A percentile compares a stretch with the other conserved stretches of the same genome.
Evolutionary conservation across 2,797 vertebrate species (phyloP).

Genomic region (Takifugu rubripes): DNA sequence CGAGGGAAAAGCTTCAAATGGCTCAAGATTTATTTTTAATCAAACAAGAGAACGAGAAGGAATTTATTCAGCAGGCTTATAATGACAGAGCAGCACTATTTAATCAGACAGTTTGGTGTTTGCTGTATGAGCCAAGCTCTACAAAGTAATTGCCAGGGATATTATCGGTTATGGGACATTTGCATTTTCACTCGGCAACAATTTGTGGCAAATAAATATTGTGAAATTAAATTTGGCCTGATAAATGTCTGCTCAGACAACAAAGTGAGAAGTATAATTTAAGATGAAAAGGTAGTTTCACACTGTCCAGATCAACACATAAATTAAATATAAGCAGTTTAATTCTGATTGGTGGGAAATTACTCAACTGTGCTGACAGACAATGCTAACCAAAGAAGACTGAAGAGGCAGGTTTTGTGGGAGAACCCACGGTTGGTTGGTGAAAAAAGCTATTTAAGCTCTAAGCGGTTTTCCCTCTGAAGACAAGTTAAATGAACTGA

Average conservation of each 20-base stretch:
- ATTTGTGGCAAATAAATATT: slow-evolving; percentile 44
- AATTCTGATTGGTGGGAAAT: background rate
- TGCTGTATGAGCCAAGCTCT: slow-evolving; percentile 61
- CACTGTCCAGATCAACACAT: background rate
- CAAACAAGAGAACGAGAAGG: slow-evolving; percentile 74
- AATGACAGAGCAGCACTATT: slow-evolving; percentile 66
- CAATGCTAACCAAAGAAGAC: too few relatives aligned
- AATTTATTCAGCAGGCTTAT: slow-evolving; percentile 57
- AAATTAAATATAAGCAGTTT: background rate
- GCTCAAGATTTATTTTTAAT: slow-evolving; percentile 76
- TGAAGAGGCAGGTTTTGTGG: too few relatives aligned
- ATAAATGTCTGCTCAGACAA: slow-evolving; percentile 20
- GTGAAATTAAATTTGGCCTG: slow-evolving; percentile 38
- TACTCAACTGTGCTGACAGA: too few relatives aligned
- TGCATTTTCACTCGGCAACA: slow-evolving; percentile 61
- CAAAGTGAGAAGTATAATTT: slow-evolving; percentile 11
- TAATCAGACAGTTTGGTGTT: slow-evolving; percentile 73
- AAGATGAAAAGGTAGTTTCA: background rate
- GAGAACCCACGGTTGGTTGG: too few relatives aligned
- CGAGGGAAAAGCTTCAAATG: slow-evolving; percentile 68
- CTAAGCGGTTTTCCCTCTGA: too few relatives aligned
- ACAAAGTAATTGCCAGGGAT: slow-evolving; percentile 68
- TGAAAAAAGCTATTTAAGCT: too few relatives aligned
- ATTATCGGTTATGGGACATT: slow-evolving; percentile 51
- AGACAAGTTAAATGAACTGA: too few relatives aligned